Conservation (phyloP, 2,797 vertebrate genomes). For the Simalia tracyae region DNA sequence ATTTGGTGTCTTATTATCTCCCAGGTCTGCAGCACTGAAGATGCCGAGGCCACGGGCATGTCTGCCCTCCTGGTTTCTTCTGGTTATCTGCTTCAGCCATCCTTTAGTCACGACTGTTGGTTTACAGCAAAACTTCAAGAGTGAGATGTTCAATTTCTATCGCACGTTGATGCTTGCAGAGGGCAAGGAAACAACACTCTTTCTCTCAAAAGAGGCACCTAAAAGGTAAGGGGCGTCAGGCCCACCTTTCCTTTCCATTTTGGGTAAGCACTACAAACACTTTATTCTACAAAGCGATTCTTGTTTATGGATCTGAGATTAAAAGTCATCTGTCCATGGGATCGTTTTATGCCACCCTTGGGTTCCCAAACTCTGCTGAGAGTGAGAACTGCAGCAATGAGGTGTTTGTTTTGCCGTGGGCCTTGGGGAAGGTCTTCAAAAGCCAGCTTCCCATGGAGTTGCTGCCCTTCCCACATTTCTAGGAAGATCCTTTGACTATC, state of each 20-base stretch:
- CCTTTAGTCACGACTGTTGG: slow-evolving; percentile 38
- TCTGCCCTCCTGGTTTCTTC: slow-evolving; percentile 46
- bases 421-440: not conserved
- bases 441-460: not conserved
- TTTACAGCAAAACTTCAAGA: slow-evolving; percentile 55
- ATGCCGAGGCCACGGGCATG: slow-evolving; percentile 41
- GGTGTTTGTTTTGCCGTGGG: not conserved
- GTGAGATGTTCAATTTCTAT: slow-evolving; percentile 68
- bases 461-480: not conserved
- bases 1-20: not conserved
- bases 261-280: rapidly evolving
- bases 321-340: not conserved
- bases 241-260: not conserved
- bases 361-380: not conserved
- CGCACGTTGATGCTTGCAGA: slow-evolving; percentile 80
- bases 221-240: slow-evolving; percentile 76
- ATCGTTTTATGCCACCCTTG: no score
- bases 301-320: not conserved
- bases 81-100: slow-evolving; percentile 16
- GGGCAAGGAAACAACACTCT: slow-evolving; percentile 79
- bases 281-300: not conserved
- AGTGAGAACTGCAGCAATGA: not conserved
- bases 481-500: not conserved
- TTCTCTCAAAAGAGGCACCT: slow-evolving; percentile 81
- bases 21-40: slow-evolving; percentile 33